Conservation (phyloP, 2,797 vertebrate genomes). For the Cygnus olor region DNA sequence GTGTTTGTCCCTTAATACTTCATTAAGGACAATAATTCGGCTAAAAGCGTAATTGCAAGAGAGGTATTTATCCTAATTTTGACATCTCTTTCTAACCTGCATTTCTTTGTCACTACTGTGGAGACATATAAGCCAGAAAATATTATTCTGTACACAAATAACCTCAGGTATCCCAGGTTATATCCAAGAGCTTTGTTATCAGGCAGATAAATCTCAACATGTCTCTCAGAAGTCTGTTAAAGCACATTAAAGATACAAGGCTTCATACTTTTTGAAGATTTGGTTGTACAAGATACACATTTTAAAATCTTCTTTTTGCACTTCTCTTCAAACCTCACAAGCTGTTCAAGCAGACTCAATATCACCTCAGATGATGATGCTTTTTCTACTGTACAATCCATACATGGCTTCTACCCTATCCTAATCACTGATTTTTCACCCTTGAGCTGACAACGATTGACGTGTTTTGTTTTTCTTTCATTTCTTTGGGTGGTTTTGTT, state of each 20-base stretch:
- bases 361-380: neutral
- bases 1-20: neutral
- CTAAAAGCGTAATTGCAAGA: neutral
- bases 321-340: neutral
- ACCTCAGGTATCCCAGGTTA: neutral
- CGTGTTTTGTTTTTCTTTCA: neutral
- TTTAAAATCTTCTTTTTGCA: neutral
- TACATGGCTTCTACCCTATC: neutral
- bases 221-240: neutral
- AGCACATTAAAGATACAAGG: neutral
- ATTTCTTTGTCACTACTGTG: neutral
- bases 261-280: neutral
- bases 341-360: neutral
- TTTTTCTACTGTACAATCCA: neutral
- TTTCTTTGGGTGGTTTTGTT: neutral
- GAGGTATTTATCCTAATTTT: neutral
- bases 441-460: neutral
- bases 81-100: neutral
- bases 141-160: neutral
- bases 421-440: neutral
- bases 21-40: neutral
- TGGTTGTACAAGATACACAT: neutral
- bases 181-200: neutral
- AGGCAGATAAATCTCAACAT: neutral
- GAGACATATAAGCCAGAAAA: neutral